Conservation (phyloP, 2,113 vertebrate genomes). For the Forbesichthys agassizii region DNA sequence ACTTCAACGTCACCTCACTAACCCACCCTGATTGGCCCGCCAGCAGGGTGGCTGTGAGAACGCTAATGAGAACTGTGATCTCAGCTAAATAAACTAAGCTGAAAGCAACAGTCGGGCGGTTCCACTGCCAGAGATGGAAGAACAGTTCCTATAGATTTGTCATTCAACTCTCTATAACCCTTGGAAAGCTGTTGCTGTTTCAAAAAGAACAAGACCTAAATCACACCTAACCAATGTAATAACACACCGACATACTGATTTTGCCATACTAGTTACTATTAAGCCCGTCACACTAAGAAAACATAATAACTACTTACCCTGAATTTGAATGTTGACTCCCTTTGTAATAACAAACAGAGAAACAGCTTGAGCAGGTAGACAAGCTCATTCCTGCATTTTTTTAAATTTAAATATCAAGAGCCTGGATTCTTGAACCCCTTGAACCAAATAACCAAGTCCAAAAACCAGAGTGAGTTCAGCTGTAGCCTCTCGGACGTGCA, state of each 20-base stretch:
- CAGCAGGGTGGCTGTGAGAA: too few relatives aligned
- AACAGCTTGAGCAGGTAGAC: neutral
- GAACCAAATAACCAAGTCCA: neutral
- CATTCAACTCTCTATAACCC: neutral
- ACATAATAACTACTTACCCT: conserved; percentile 72
- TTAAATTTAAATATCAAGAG: conserved; percentile 26
- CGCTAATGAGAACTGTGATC: too few relatives aligned
- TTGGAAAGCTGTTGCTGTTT: neutral
- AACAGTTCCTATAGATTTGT: too few relatives aligned
- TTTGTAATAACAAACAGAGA: conserved; percentile 4
- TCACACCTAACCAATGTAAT: neutral
- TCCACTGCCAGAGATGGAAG: too few relatives aligned
- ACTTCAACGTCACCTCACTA: too few relatives aligned
- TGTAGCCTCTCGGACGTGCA: conserved; percentile 16
- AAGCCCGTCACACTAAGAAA: neutral
- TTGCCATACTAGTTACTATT: too few relatives aligned
- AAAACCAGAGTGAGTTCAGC: conserved; percentile 13
- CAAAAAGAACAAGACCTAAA: neutral
- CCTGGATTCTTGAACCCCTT: neutral
- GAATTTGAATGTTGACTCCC: conserved; percentile 38
- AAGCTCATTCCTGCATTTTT: conserved; percentile 38
- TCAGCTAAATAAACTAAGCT: too few relatives aligned
- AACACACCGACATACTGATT: neutral
- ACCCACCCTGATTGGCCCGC: too few relatives aligned
- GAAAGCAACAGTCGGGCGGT: too few relatives aligned